A percentile compares a stretch with the other conserved stretches of the same genome.
Evolutionary conservation across 2,113 vertebrate species (phyloP).

Genomic region (Vulpes ferrilata): DNA sequence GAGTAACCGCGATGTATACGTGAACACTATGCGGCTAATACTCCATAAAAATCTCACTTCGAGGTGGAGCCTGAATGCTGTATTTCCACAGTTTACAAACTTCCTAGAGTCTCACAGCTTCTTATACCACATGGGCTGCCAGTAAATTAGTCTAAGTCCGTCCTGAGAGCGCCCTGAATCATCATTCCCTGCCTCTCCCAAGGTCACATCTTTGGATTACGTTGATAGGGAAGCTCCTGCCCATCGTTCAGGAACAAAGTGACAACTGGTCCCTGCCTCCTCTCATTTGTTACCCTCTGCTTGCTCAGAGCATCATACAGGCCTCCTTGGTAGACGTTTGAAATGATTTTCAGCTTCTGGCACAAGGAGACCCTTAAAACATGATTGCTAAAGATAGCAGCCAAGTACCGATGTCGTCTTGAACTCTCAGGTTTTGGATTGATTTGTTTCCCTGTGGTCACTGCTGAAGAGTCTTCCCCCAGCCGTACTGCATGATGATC

Average conservation of each 20-base stretch:
- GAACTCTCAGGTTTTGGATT: not conserved
- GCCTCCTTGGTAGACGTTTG: not conserved
- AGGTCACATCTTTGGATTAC: constrained; percentile 13
- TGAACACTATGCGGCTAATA: accelerated
- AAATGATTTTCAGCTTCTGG: not conserved
- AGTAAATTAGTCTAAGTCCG: not conserved
- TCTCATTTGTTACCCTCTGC: not conserved
- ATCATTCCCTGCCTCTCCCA: accelerated
- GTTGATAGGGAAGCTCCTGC: not conserved
- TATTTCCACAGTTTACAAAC: not conserved
- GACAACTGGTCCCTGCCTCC: not conserved
- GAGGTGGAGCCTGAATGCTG: not conserved
- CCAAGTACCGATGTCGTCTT: accelerated
- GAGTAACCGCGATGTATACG: accelerated
- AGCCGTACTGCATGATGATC: accelerated
- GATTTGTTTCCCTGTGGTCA: not conserved
- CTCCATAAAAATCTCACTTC: not conserved
- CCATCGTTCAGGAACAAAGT: constrained; percentile 9
- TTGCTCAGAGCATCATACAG: accelerated
- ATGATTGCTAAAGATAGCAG: not conserved
- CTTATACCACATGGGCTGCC: not conserved
- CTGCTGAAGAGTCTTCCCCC: not conserved
- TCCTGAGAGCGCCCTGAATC: not conserved
- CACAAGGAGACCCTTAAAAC: not conserved
- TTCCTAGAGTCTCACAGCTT: not conserved